A percentile compares a stretch with the other conserved stretches of the same genome.
phyloP scores from a whole-genome alignment of 2,113 vertebrate species.

The Acanthochromis polyacanthus region DNA sequence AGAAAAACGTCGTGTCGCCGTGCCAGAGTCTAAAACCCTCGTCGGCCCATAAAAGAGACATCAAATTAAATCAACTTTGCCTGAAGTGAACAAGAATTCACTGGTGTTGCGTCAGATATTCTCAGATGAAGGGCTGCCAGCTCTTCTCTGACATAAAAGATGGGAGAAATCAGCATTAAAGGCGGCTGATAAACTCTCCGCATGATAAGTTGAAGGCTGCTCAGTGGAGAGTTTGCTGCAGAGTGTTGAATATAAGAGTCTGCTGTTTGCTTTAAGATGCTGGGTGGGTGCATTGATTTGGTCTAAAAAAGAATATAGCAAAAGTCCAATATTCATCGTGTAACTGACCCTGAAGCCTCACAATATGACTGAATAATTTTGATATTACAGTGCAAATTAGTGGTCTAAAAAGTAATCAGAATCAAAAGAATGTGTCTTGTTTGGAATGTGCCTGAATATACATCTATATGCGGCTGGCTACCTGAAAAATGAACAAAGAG shows the following conservation, averaged over 20 bases:
- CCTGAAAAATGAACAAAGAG: too few relatives aligned
- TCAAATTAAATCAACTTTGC: constrained; percentile 30
- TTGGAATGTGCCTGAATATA: too few relatives aligned
- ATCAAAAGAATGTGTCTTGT: too few relatives aligned
- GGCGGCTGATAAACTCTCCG: constrained; percentile 5
- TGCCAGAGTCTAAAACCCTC: background rate
- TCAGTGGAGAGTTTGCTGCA: background rate
- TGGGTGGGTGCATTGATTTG: too few relatives aligned
- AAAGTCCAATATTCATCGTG: background rate
- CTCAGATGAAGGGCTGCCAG: constrained; percentile 28
- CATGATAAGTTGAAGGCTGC: background rate
- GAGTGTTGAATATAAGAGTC: background rate
- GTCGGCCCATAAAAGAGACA: constrained; percentile 14
- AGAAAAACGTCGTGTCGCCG: background rate
- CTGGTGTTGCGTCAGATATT: constrained; percentile 50
- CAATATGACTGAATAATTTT: too few relatives aligned
- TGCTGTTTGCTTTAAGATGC: background rate
- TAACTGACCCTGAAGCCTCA: too few relatives aligned
- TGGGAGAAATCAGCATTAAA: background rate
- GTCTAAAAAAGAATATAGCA: background rate
- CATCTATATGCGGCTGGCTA: too few relatives aligned
- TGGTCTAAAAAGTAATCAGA: too few relatives aligned
- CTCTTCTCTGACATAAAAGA: constrained; percentile 19
- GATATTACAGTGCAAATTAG: too few relatives aligned
- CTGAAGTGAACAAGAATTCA: constrained; percentile 8